Conservation (phyloP, 2,797 vertebrate genomes). For the Hipposideros larvatus region DNA sequence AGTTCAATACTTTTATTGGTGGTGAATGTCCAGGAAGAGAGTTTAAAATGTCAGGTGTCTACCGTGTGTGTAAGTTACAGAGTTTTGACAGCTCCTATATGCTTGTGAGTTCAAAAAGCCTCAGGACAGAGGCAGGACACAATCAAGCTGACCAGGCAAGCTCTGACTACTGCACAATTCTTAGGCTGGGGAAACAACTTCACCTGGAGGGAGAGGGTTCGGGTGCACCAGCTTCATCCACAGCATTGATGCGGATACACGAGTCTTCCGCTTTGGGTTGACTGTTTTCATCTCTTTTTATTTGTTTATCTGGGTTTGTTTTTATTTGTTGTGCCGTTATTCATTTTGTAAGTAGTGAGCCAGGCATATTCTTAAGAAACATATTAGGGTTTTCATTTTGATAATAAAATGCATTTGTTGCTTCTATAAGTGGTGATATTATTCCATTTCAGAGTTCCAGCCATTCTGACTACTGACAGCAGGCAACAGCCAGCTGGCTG, state of each 20-base stretch:
- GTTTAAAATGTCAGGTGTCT: not conserved
- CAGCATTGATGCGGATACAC: not conserved
- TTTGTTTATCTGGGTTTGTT: not conserved
- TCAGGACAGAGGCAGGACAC: not conserved
- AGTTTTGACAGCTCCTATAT: not conserved
- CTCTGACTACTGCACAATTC: not conserved
- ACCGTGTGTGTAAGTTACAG: too few species aligned
- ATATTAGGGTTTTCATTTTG: not conserved
- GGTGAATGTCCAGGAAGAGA: not conserved
- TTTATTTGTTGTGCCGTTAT: not conserved
- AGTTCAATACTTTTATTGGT: not conserved
- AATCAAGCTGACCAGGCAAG: not conserved
- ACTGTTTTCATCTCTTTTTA: not conserved
- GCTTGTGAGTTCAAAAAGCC: not conserved
- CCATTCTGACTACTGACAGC: not conserved
- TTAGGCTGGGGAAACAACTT: not conserved
- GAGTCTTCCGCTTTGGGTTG: not conserved
- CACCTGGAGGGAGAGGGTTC: not conserved
- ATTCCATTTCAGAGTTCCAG: not conserved
- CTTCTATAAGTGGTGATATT: not conserved
- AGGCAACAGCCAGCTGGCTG: not conserved
- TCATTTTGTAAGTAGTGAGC: not conserved
- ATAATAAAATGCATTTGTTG: not conserved
- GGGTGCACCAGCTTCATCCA: not conserved
- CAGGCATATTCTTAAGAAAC: not conserved